These are phyloP conservation scores for Drosophila nikananu DNA, from an alignment of 1,140 invertebrate species.

Conservation along the genomic window DNA sequence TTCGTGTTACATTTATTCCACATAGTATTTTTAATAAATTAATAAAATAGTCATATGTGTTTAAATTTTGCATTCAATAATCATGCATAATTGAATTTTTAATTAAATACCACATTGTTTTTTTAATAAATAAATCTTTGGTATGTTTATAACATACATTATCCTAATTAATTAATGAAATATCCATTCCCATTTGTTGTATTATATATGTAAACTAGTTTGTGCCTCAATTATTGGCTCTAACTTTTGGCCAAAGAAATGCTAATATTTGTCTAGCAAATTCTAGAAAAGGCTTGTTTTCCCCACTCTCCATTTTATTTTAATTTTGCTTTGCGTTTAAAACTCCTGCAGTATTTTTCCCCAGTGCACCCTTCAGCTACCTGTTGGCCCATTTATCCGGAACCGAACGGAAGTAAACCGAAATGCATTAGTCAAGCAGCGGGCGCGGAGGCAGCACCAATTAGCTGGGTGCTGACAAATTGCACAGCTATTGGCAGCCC, in stretches of 20 bases:
- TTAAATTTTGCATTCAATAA: not conserved
- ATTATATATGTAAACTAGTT: not conserved
- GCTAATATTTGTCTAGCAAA: too few relatives aligned
- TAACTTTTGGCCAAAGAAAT: too few relatives aligned
- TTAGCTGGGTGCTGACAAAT: conserved; percentile 82
- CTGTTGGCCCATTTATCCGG: conserved; percentile 58
- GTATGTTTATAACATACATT: too few relatives aligned
- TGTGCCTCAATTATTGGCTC: too few relatives aligned
- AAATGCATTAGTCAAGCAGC: conserved; percentile 78
- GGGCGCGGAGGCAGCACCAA: conserved; percentile 73
- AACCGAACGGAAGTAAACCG: conserved; percentile 71
- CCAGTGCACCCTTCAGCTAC: conserved; percentile 32
- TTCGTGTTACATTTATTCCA: not conserved
- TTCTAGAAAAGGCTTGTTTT: too few relatives aligned
- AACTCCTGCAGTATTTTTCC: not conserved
- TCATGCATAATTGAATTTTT: too few relatives aligned
- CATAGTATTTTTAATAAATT: not conserved
- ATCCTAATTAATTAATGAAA: not conserved
- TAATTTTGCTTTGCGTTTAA: not conserved
- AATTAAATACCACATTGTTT: too few relatives aligned
- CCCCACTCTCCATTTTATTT: not conserved
- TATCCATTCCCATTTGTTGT: not conserved
- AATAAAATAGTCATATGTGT: not conserved
- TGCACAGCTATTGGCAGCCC: conserved; percentile 75
- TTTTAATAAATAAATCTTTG: too few relatives aligned